These are phyloP conservation scores for Macroramphosus scolopax DNA, from an alignment of 2,797 vertebrate species.

Conservation along the genomic window DNA sequence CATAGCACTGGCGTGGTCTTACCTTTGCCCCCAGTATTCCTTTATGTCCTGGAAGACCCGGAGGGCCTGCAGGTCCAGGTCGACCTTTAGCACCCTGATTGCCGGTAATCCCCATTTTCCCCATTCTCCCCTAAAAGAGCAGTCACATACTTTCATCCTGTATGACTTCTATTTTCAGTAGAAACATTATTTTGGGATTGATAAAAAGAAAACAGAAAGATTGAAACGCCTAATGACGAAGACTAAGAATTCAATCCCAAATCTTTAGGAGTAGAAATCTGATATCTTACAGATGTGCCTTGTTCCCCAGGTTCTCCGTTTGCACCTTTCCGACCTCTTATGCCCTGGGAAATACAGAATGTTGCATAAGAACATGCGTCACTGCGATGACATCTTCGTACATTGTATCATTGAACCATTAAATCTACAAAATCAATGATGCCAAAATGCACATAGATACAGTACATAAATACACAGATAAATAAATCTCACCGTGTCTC, in stretches of 20 bases:
- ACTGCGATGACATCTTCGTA: slow-evolving; percentile 5
- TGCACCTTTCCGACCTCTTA: slow-evolving; percentile 53
- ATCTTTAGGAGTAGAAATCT: neutral
- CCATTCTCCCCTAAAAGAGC: slow-evolving; percentile 56
- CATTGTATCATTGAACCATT: neutral
- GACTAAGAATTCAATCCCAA: neutral
- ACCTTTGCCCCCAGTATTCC: slow-evolving; percentile 71
- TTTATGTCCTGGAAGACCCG: slow-evolving; percentile 62
- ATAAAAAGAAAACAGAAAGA: neutral
- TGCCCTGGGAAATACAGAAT: slow-evolving; percentile 57
- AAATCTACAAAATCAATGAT: neutral
- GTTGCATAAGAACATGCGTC: slow-evolving; percentile 3
- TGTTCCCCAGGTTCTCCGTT: slow-evolving; percentile 66
- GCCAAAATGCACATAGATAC: neutral
- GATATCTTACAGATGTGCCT: slow-evolving; percentile 61
- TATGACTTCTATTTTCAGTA: neutral
- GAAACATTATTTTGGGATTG: neutral
- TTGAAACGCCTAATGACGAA: neutral
- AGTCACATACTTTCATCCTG: slow-evolving; percentile 3
- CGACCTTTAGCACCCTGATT: slow-evolving; percentile 65
- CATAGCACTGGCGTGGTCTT: neutral
- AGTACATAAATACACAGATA: too few relatives aligned
- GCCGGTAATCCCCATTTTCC: slow-evolving; percentile 54
- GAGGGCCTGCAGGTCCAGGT: slow-evolving; percentile 63
- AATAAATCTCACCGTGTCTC: slow-evolving; percentile 60